phyloP scores from a whole-genome alignment of 53 echinoderm and acorn worm genomes.

The Apostichopus leukothele region DNA sequence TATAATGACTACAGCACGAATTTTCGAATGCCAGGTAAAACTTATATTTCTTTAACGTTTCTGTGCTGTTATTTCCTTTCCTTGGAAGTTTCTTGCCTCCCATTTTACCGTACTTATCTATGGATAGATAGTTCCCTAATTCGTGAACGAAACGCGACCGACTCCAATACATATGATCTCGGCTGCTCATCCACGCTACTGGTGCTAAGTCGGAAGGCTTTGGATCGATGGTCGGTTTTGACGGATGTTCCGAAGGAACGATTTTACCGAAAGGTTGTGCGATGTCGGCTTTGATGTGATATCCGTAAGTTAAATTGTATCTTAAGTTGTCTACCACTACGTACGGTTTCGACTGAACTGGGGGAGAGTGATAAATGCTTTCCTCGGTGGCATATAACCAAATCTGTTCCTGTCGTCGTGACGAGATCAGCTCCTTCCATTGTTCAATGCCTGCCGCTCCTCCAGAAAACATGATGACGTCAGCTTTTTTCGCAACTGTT shows the following conservation, averaged over 20 bases:
- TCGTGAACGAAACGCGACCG: conserved; percentile 9
- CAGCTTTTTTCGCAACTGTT: neutral
- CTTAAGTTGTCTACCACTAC: neutral
- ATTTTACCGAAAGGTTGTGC: neutral
- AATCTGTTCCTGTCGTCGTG: neutral
- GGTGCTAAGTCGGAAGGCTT: neutral
- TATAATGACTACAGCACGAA: conserved; percentile 4
- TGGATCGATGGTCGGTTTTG: neutral
- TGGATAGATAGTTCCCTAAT: neutral
- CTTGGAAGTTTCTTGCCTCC: neutral
- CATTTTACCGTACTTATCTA: neutral
- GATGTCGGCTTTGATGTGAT: conserved; percentile 15
- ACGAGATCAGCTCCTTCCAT: neutral
- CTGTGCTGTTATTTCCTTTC: neutral
- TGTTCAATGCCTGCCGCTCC: neutral
- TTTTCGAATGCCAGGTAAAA: conserved; percentile 15
- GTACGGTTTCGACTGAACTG: neutral
- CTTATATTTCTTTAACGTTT: neutral
- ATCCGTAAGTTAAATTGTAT: neutral
- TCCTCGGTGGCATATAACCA: conserved; percentile 5
- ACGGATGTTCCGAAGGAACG: neutral
- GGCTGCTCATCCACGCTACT: conserved; percentile 16
- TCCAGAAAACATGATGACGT: neutral
- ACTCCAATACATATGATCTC: conserved; percentile 7
- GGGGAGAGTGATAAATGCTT: neutral